Evolutionary conservation across 2,888 invertebrate species (phyloP).

Genomic region (Cybosia mesomella): DNA sequence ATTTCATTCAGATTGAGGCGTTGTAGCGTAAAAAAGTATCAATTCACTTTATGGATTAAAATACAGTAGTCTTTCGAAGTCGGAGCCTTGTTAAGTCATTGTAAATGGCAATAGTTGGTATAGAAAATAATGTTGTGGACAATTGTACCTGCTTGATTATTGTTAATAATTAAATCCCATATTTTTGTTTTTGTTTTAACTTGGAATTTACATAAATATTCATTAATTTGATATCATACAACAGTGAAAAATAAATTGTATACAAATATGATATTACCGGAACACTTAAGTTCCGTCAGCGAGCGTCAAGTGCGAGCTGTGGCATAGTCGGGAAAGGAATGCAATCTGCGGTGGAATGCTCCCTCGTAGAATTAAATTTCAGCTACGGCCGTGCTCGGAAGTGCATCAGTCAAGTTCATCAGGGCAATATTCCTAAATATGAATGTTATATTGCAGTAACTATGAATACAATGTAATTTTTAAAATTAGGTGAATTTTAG

Average conservation of each 20-base stretch:
- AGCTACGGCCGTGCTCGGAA: conserved; percentile 53
- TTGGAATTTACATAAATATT: neutral
- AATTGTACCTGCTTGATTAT: too few relatives aligned
- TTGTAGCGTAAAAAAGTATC: too few relatives aligned
- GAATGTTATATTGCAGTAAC: conserved; percentile 34
- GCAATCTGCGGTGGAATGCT: conserved; percentile 83
- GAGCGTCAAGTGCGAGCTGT: conserved; percentile 56
- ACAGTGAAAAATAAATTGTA: neutral
- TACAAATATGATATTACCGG: conserved; percentile 28
- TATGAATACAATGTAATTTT: neutral
- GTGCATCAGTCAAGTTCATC: conserved; percentile 51
- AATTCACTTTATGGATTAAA: too few relatives aligned
- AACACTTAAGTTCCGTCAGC: conserved; percentile 63
- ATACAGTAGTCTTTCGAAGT: too few relatives aligned
- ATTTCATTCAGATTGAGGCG: too few relatives aligned
- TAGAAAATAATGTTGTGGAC: too few relatives aligned
- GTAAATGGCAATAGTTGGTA: too few relatives aligned
- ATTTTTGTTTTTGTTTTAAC: too few relatives aligned
- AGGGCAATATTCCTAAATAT: conserved; percentile 37
- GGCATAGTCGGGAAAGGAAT: conserved; percentile 71
- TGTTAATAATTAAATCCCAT: too few relatives aligned
- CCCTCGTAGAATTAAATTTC: conserved; percentile 78
- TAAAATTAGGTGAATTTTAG: neutral
- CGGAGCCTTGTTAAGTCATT: too few relatives aligned
- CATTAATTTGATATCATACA: neutral